Base-by-base conservation (phyloP, 2,113 vertebrate species). In the Otolemur garnettii region DNA sequence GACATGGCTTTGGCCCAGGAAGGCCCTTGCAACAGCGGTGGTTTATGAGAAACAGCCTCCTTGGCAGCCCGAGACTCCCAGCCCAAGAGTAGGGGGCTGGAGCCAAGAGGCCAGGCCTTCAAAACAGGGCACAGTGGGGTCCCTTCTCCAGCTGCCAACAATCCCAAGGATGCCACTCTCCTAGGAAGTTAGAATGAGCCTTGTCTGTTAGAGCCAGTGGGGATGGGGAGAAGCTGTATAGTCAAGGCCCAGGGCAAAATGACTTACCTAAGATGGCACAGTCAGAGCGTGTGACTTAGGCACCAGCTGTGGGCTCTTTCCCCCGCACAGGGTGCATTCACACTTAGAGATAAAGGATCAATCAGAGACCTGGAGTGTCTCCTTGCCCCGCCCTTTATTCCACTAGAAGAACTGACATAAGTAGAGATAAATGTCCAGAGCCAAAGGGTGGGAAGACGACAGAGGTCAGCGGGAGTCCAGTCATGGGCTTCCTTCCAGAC, bases 1-100 rank as follows among this genome's bases (percentile, higher is more conserved):
- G 7, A 1, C 7, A 42, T 55, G n/a, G 59, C 89, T 82, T 24
- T 60, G 91, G 81, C 62, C 93, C 57, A n/a, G 21, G 77, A 77
- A 59, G 77, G 87, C 28, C 68, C 30, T 68, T 13, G 38, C 57
- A 69, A 88, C 57, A 9, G 38, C 53, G 11, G 7, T n/a, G 60
- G 42, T 42, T 89, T n/a, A n/a, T 64, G 45, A 62, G 81, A 71
- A 87, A 53, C 95, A 84, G 82, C 77, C 28, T 83, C 55, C n/a
- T 35, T 45, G n/a, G 64, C 30, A 22, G 64, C 72, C 13, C 0
- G 6, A 68, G 71, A 72, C 42, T 11, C 19, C 1, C 0, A 9
- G 35, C n/a, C 24, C 38, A 10, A 21, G 77, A 75, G 19, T 5
- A 64, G 19, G 57, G 35, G 33, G 0, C 7, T 1, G 5, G 68